Base-by-base conservation (phyloP, 2,888 invertebrate species). In the Thera obeliscata region DNA sequence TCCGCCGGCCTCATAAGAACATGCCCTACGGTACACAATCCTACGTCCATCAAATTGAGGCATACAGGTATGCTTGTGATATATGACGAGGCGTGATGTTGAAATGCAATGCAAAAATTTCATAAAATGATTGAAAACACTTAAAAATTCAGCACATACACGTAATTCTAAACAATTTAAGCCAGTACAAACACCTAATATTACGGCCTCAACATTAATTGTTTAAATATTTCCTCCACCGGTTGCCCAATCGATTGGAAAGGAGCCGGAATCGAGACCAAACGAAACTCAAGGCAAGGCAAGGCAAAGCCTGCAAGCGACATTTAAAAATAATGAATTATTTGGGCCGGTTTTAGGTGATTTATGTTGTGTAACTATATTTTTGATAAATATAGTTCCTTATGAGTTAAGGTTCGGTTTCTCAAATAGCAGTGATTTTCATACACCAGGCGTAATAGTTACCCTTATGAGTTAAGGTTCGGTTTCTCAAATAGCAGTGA, bases 221-320 rank as follows among this genome's bases (percentile, higher is more conserved):
- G 81, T 81, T 81, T 73, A 81, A 82, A 81, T 56, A 81, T 84
- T 82, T 83, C 82, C 83, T 83, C 73, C 70, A 70, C 71, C 71
- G 74, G 84, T 78, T 74, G 56, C 71, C 60, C 70, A 87, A 84
- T 78, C 59, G 78, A 89, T 89, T 89, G 83, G 91, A 91, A 91
- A 91, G 91, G 84, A 86, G 85, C 85, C 88, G 88, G 88, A 87
- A 87, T 89, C 73, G 81, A 80, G 81, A 78, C 74, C 77, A 78
- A 76, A 79, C 76, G 76, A 82, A 81, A 76, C 86, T 89, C 91
- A 91, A 52, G 52, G 52, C 50, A 22, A 90, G 90, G 90, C 81
- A 82, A 90, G 90, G 91, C 81, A 82, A 86, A 81, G 80, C 82
- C 79, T 83, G 81, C 76, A 67, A 77, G 69, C 81, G 81, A 83